These are phyloP conservation scores for Trichogramma evanescens DNA, from an alignment of 2,888 invertebrate genomes.

Conservation along the genomic window DNA sequence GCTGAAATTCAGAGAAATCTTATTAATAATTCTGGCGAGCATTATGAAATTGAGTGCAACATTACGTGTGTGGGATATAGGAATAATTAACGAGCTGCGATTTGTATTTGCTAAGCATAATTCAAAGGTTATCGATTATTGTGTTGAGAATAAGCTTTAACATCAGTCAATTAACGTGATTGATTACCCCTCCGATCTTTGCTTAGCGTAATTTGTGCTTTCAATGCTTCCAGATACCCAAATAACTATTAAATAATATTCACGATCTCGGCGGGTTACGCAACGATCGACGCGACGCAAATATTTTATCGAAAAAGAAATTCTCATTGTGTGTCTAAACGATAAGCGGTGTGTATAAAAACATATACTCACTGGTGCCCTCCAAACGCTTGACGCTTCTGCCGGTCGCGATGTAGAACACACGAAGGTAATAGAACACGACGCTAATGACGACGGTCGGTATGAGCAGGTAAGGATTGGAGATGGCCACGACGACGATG, in stretches of 20 bases:
- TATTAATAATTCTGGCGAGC: slow-evolving; percentile 2
- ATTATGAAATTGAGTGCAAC: slow-evolving; percentile 9
- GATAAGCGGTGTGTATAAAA: neutral
- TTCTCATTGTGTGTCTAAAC: neutral
- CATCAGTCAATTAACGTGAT: too few relatives aligned
- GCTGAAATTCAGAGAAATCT: slow-evolving; percentile 51
- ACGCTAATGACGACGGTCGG: slow-evolving; percentile 65
- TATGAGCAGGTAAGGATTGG: slow-evolving; percentile 67
- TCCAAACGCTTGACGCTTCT: slow-evolving; percentile 75
- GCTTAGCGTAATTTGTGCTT: too few relatives aligned
- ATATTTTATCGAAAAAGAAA: neutral
- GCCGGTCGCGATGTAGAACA: slow-evolving; percentile 72
- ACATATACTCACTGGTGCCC: slow-evolving; percentile 66
- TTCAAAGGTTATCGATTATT: neutral
- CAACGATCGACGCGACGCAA: neutral
- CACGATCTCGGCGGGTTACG: too few relatives aligned
- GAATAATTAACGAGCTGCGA: neutral
- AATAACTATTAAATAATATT: neutral
- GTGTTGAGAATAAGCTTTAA: too few relatives aligned
- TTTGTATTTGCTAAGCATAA: neutral
- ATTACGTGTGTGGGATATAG: neutral
- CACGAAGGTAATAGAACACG: slow-evolving; percentile 68
- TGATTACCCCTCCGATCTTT: too few relatives aligned
- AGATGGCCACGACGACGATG: slow-evolving; percentile 66
- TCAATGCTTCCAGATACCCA: too few relatives aligned